Base-by-base conservation (phyloP, 2,888 invertebrate genomes). In the Alviniconcha strummeri region DNA sequence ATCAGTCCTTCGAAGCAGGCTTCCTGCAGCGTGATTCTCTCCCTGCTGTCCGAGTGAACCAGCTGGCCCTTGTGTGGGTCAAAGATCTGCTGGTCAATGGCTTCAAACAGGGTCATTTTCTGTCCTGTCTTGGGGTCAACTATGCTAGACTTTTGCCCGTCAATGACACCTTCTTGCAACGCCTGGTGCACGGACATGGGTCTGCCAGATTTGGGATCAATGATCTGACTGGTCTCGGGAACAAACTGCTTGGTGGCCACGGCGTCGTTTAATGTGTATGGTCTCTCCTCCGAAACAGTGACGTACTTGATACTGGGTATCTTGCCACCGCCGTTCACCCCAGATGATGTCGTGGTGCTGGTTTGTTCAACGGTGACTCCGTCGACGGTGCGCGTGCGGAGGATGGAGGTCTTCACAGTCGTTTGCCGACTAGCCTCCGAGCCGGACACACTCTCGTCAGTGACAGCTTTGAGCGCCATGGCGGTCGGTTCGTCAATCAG, bases 81-180 rank as follows among this genome's bases (percentile, higher is more conserved):
- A 94, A 96, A 96, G 77, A 98, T 95, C 92, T 98, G 97, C 90
- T 96, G 95, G 92, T 97, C 97, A 91, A 99, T 98, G 55, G 98
- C 98, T 95, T 98, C 97, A 86, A 97, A 94, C 87, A 99, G 95
- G 55, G 97, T 97, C 72, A 98, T 95, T 92, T 96, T 96, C 87
- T 93, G 92, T 56, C 94, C 94, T 81, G 97, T 94, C 96, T 97
- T 85, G 97, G 95, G 91, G 85, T 92, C 90, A 71, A 91, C 86
- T 19, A 91, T 84, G 74, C 86, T 86, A 54, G 91, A 91, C 54
- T 86, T 87, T 60, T 87, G 87, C 19, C 87, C 87, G 82, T 91
- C 90, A 19, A 92, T 89, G 19, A 90, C 85, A 86, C 96, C 96
- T 81, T 95, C 90, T 19, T 90, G 89, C 55, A 94, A 89, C 6